Evolutionary conservation across 2,113 vertebrate species (phyloP).

Genomic region (Leucoraja erinaceus): DNA sequence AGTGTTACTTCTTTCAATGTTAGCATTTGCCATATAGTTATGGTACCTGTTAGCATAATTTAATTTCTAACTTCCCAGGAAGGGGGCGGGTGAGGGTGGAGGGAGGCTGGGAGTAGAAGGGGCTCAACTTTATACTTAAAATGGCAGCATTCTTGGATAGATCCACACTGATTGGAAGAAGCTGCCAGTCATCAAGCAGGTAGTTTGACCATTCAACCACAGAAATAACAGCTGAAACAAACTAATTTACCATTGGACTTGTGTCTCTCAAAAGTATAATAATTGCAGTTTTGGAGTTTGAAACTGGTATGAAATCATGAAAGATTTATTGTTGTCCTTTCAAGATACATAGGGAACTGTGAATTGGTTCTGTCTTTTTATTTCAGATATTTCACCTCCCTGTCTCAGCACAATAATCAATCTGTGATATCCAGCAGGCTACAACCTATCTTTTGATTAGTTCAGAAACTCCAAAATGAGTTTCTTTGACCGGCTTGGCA

Average conservation of each 20-base stretch:
- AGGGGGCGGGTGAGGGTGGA: neutral
- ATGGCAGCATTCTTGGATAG: neutral
- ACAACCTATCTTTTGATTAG: neutral
- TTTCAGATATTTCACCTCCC: neutral
- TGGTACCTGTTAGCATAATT: neutral
- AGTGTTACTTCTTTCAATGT: neutral
- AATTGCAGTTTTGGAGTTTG: neutral
- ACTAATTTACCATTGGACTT: neutral
- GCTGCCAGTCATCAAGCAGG: neutral
- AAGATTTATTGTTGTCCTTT: neutral
- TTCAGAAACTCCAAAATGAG: neutral
- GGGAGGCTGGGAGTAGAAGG: neutral
- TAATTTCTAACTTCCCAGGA: neutral
- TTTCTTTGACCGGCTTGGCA: too few relatives aligned
- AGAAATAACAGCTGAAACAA: neutral
- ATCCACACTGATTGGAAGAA: neutral
- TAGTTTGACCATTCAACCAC: neutral
- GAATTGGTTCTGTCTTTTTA: neutral
- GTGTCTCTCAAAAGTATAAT: neutral
- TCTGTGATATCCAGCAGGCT: neutral
- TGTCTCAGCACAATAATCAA: neutral
- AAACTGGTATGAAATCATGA: neutral
- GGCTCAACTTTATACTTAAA: neutral
- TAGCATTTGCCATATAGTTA: neutral
- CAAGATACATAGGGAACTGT: neutral